Percentiles rank a stretch among this genome's conserved stretches.
Evolutionary conservation across 2,113 vertebrate species (phyloP).

Genomic region (Promerops cafer): DNA sequence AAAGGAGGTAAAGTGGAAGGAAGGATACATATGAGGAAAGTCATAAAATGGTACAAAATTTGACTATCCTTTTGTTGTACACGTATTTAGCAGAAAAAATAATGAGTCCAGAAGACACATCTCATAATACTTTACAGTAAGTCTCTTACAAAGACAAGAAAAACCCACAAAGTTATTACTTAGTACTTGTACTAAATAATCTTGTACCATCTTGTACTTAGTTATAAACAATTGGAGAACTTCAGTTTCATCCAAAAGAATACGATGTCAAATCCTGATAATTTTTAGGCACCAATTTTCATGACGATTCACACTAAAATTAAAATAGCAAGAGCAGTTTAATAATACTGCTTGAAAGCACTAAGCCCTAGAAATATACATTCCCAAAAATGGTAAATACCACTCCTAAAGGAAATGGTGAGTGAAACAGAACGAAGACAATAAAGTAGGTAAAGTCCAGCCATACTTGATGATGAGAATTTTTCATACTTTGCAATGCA

Average conservation of each 20-base stretch:
- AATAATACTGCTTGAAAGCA: not conserved
- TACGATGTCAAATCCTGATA: accelerated
- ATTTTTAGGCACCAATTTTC: not conserved
- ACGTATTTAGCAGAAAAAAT: not conserved
- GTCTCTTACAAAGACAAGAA: not conserved
- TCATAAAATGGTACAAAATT: not conserved
- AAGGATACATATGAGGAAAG: accelerated
- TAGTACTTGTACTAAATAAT: too few species aligned
- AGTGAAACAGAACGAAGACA: not conserved
- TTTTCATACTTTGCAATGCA: not conserved
- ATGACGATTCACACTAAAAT: not conserved
- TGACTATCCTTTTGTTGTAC: not conserved
- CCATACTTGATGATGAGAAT: accelerated
- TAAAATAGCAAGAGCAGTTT: not conserved
- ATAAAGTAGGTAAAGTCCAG: not conserved
- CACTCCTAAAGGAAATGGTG: not conserved
- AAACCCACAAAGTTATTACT: not conserved
- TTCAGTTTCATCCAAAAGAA: not conserved
- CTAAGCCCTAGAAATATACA: not conserved
- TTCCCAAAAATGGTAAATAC: not conserved
- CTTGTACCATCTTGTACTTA: accelerated
- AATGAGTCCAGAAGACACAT: not conserved
- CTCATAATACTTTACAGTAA: not conserved
- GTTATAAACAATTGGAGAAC: not conserved
- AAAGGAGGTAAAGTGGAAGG: not conserved